Evolutionary conservation across 2,113 vertebrate species (phyloP), one percentile per base, ranked within the genome.

Genomic region (Verasper variegatus): DNA sequence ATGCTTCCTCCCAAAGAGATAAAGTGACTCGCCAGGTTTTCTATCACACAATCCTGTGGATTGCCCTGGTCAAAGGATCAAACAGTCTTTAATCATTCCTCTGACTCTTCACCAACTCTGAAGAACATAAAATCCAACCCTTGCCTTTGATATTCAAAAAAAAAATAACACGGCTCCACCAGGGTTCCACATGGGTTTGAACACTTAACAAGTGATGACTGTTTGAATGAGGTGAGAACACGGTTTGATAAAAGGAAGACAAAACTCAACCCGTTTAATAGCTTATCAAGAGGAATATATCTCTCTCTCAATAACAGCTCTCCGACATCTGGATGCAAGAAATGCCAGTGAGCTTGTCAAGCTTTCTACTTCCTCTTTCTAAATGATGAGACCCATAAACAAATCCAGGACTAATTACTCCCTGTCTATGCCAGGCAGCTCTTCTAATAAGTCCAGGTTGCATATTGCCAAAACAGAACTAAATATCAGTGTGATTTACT

Each of bases 11-110:
- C 54, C 23, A 7, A 2, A 20, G 52, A 78, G 74, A 63, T 66
- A 14, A 52, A 73, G 69, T 40, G 20, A 24, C 27, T 73, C 10
- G 62, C 37, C 45, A 55, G 74, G 6, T 60, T 71, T 65, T 63
- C 61, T 71, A 81, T 31, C 71, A 71, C 27, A 75, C 65, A 60
- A n/a, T 78, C 27, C 61, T 71, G 45, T 21, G 40, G 68, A 66
- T 27, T 51, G 56, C 51, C 47, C 65, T 80, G 75, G 81, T 84
- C 71, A 84, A 80, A 79, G 80, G 69, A 69, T 77, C 68, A 47
- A 55, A 55, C 17, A 61, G 78, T 72, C 80, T 79, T 83, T 71
- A 82, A 86, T 88, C 81, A 82, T 74, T 68, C 65, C 45, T 73
- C 63, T 57, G 71, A 54, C 45, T 12, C 65, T 24, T 66, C 57